Conservation (phyloP, 2,113 vertebrate genomes). For the Chloropsis cyanopogon region DNA sequence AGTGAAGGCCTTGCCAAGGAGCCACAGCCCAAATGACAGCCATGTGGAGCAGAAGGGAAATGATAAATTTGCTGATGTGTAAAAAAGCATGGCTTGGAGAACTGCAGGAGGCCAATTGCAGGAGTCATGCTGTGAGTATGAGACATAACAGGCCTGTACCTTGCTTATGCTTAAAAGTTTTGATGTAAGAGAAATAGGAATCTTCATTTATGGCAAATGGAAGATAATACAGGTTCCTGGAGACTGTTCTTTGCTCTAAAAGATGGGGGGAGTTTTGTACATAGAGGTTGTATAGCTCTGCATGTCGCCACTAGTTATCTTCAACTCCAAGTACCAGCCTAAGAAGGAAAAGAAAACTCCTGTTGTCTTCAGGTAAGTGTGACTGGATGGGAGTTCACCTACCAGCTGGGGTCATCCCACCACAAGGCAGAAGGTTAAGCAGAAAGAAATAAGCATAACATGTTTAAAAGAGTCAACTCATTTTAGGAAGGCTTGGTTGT, state of each 20-base stretch:
- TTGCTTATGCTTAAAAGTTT: background rate
- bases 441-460: background rate
- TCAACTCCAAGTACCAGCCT: background rate
- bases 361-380: background rate
- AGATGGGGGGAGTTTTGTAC: background rate
- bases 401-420: background rate
- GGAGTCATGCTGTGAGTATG: background rate
- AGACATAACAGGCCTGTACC: background rate
- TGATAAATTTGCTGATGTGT: background rate
- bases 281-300: background rate
- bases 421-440: background rate
- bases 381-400: background rate
- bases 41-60: background rate
- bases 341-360: background rate
- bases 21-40: background rate
- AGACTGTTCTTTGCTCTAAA: background rate
- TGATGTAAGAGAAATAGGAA: background rate
- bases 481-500: background rate
- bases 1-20: background rate
- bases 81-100: background rate
- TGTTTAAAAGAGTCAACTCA: background rate
- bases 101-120: background rate
- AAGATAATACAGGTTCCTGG: background rate
- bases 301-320: accelerated
- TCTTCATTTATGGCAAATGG: background rate